Conservation (phyloP, 2,113 vertebrate species). For the Crocuta crocuta region DNA sequence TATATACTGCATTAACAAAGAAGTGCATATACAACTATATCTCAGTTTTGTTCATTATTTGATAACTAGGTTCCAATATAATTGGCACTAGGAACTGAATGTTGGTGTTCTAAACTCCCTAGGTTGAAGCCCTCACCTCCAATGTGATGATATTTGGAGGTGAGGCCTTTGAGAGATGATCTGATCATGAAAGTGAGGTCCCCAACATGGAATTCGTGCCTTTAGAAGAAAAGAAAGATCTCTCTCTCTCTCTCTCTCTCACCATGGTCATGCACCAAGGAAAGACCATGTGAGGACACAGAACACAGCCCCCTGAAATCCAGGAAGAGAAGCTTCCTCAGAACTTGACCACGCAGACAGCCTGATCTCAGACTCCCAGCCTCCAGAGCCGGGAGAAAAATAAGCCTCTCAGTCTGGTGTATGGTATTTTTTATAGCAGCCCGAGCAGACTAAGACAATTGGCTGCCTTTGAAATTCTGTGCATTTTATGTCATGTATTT, state of each 20-base stretch:
- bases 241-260: background rate
- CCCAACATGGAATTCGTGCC: background rate
- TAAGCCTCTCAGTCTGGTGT: background rate
- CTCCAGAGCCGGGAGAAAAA: background rate
- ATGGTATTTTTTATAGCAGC: background rate
- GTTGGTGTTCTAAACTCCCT: background rate
- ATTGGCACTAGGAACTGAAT: background rate
- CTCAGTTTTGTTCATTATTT: background rate
- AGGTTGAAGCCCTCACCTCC: background rate
- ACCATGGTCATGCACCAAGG: background rate
- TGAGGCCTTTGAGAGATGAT: background rate
- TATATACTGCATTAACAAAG: background rate
- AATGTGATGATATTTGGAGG: background rate
- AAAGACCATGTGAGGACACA: background rate
- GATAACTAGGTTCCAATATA: background rate
- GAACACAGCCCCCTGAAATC: background rate
- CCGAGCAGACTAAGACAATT: background rate
- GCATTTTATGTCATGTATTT: background rate
- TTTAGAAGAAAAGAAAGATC: background rate
- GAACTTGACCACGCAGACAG: fast-evolving
- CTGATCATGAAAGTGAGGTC: background rate
- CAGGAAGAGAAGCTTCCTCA: background rate
- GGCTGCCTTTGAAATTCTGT: background rate
- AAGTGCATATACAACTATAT: background rate
- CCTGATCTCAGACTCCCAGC: background rate